phyloP scores from a whole-genome alignment of 2,113 vertebrate genomes.

The Syrrhaptes paradoxus region DNA sequence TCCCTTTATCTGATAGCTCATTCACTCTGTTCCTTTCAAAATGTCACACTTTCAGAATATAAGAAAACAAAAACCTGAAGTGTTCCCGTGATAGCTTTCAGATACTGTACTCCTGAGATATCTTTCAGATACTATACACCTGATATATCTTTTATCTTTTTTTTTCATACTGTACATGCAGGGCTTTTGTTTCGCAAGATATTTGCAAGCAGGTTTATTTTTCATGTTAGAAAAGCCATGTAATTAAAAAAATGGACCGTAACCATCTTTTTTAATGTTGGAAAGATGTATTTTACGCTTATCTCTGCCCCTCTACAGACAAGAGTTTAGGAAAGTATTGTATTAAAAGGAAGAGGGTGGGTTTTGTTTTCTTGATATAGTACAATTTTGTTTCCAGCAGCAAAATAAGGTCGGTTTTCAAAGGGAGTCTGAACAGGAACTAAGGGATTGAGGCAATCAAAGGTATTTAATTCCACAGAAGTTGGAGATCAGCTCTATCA shows the following conservation, averaged over 20 bases:
- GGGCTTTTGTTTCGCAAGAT: not conserved
- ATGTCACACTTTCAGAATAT: constrained; percentile 45
- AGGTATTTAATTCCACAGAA: not conserved
- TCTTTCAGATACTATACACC: not conserved
- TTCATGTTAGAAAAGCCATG: not conserved
- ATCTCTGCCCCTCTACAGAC: not conserved
- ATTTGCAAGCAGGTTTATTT: not conserved
- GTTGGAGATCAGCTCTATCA: not conserved
- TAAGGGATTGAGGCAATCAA: not conserved
- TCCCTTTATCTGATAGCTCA: constrained; percentile 59
- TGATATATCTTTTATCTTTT: constrained; percentile 17
- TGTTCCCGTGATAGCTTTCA: not conserved
- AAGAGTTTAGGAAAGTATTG: not conserved
- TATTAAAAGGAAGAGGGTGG: not conserved
- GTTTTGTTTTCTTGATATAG: not conserved
- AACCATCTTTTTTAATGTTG: not conserved
- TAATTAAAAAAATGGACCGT: not conserved
- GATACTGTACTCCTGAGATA: not conserved
- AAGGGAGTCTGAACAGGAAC: not conserved
- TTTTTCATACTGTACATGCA: not conserved
- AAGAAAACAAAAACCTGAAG: constrained; percentile 30
- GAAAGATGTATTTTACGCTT: not conserved
- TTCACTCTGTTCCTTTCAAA: constrained; percentile 53
- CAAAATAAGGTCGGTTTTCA: constrained; percentile 1
- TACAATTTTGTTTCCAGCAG: not conserved